Conservation (phyloP, 1,140 invertebrate species). For the Ylistrum balloti region DNA sequence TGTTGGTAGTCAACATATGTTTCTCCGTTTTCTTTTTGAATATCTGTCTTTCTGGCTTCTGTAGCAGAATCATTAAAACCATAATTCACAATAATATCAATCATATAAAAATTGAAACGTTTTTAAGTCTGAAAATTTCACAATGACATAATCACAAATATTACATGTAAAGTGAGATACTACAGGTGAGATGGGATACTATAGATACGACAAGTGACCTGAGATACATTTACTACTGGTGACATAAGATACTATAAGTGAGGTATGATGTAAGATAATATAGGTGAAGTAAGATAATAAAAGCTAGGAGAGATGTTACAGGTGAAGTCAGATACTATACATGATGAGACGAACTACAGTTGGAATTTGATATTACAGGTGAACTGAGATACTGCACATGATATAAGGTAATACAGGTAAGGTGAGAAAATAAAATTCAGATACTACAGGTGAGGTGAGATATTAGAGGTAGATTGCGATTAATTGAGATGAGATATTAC, state of each 20-base stretch:
- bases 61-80: background rate
- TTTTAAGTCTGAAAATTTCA: too few species aligned
- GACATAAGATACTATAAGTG: too few species aligned
- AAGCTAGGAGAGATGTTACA: background rate
- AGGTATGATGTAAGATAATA: too few species aligned
- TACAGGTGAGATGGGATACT: background rate
- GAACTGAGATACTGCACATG: too few species aligned
- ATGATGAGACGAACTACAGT: too few species aligned
- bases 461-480: background rate
- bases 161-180: background rate
- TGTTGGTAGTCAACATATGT: conserved; percentile 60
- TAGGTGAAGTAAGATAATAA: background rate
- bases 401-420: background rate
- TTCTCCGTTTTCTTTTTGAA: conserved; percentile 60
- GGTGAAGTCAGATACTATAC: too few species aligned
- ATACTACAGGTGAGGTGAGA: background rate
- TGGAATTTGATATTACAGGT: too few species aligned
- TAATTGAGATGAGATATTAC: background rate
- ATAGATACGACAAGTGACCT: too few species aligned
- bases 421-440: background rate
- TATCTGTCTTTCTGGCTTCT: background rate
- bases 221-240: too few species aligned
- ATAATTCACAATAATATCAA: background rate
- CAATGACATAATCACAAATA: too few species aligned
- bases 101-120: background rate